Conservation (phyloP, 2,797 vertebrate species). For the Kryptolebias ocellatus region DNA sequence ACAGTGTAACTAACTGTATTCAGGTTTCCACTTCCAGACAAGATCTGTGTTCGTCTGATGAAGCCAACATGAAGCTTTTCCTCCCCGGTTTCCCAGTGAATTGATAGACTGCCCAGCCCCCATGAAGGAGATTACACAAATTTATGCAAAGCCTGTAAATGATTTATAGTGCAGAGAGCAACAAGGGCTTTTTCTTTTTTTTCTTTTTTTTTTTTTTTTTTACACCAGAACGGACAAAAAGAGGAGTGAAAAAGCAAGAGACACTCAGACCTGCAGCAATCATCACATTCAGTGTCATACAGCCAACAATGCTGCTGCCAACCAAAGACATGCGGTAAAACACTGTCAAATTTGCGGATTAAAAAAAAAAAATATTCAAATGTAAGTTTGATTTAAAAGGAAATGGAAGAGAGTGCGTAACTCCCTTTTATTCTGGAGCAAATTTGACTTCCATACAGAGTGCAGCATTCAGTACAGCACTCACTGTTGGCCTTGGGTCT, state of each 20-base stretch:
- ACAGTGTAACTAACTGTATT: constrained; percentile 33
- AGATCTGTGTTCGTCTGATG: constrained; percentile 31
- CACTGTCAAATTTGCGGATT: constrained; percentile 30
- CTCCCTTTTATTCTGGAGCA: constrained; percentile 12
- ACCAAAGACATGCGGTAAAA: constrained; percentile 14
- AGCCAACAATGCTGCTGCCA: constrained; percentile 18
- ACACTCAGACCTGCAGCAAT: constrained; percentile 52
- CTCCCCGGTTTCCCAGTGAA: constrained; percentile 59
- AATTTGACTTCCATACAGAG: constrained; percentile 11
- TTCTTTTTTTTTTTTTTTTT: constrained; percentile 39
- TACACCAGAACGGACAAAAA: constrained; percentile 60
- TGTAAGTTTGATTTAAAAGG: constrained; percentile 27
- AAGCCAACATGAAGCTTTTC: constrained; percentile 34
- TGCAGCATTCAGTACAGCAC: constrained; percentile 55
- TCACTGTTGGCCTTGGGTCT: constrained; percentile 65
- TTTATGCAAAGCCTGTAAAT: constrained; percentile 83
- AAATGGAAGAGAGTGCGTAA: constrained; percentile 17
- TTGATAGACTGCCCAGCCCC: constrained; percentile 69
- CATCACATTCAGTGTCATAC: constrained; percentile 20
- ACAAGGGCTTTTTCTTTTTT: constrained; percentile 66
- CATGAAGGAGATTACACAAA: constrained; percentile 79
- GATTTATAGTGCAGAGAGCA: constrained; percentile 79
- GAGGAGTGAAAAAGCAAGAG: constrained; percentile 37
- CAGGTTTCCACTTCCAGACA: constrained; percentile 28
- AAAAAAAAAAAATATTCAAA: constrained; percentile 14